phyloP scores from a whole-genome alignment of 2,888 invertebrate species.

The Pyralis farinalis region DNA sequence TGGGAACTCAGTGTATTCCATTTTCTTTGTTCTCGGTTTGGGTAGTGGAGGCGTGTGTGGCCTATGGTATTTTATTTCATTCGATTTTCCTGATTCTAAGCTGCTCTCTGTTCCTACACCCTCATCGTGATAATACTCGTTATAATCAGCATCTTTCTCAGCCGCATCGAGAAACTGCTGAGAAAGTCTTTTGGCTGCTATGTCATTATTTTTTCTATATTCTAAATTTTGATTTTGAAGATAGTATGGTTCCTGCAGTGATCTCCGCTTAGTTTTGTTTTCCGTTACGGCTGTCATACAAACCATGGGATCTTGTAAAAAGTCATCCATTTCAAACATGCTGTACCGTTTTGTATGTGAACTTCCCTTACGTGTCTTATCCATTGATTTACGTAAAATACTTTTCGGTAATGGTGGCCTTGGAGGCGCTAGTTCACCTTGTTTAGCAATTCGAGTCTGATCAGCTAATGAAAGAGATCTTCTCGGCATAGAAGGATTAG shows the following conservation, averaged over 20 bases:
- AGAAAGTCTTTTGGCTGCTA: constrained; percentile 73
- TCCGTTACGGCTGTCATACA: constrained; percentile 70
- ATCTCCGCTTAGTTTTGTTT: constrained; percentile 84
- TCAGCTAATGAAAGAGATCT: constrained; percentile 84
- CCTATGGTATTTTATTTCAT: constrained; percentile 70
- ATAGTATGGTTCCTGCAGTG: constrained; percentile 88
- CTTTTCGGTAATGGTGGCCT: constrained; percentile 87
- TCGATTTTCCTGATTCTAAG: constrained; percentile 80
- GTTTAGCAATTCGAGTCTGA: constrained; percentile 62
- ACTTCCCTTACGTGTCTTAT: constrained; percentile 74
- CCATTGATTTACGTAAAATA: constrained; percentile 84
- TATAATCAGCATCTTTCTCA: constrained; percentile 76
- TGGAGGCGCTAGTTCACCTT: constrained; percentile 82
- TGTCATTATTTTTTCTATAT: constrained; percentile 75
- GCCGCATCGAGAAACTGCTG: constrained; percentile 77
- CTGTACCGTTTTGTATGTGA: constrained; percentile 86
- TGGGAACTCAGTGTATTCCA: constrained; percentile 72
- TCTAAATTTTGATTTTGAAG: constrained; percentile 75
- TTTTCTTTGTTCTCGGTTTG: constrained; percentile 70
- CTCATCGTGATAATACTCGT: constrained; percentile 81
- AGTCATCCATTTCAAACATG: constrained; percentile 88
- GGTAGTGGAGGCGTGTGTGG: constrained; percentile 78
- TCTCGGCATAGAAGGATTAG: constrained; percentile 83
- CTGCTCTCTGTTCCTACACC: constrained; percentile 83
- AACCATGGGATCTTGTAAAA: constrained; percentile 69